These are phyloP conservation scores for Indicator indicator DNA, from an alignment of 2,113 vertebrate species.

Conservation along the genomic window DNA sequence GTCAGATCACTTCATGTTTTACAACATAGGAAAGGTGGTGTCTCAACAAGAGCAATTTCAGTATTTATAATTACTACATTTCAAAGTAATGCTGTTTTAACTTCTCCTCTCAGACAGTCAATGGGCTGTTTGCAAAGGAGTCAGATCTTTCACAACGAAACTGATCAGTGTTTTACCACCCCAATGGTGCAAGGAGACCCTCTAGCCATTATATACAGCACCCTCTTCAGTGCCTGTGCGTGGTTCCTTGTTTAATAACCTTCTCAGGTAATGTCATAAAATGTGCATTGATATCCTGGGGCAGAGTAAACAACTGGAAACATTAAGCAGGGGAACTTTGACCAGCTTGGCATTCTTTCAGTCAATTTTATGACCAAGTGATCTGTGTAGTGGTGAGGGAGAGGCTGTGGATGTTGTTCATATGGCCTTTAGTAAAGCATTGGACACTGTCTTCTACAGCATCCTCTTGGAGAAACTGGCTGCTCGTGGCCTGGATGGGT, in stretches of 20 bases:
- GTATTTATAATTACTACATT: neutral
- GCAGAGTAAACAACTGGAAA: neutral
- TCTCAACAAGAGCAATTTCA: neutral
- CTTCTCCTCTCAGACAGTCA: neutral
- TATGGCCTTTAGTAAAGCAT: too few relatives aligned
- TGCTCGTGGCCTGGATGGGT: too few relatives aligned
- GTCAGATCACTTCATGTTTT: neutral
- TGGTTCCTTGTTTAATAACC: neutral
- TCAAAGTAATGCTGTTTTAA: neutral
- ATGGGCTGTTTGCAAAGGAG: neutral
- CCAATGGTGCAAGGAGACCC: neutral
- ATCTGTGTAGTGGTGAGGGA: too few relatives aligned
- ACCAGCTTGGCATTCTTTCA: neutral
- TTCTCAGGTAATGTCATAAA: neutral
- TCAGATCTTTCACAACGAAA: neutral
- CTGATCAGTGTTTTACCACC: neutral
- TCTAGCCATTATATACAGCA: neutral
- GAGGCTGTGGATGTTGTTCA: too few relatives aligned
- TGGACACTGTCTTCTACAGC: too few relatives aligned
- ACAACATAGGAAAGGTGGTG: neutral
- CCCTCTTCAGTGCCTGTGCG: neutral
- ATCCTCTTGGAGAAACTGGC: too few relatives aligned
- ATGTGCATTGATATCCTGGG: neutral
- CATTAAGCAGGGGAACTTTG: neutral
- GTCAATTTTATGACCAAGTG: neutral